Percentiles rank a stretch among this genome's conserved stretches.
These are phyloP conservation scores for Dioctria linearis DNA, from an alignment of 2,888 invertebrate species.

Conservation along the genomic window DNA sequence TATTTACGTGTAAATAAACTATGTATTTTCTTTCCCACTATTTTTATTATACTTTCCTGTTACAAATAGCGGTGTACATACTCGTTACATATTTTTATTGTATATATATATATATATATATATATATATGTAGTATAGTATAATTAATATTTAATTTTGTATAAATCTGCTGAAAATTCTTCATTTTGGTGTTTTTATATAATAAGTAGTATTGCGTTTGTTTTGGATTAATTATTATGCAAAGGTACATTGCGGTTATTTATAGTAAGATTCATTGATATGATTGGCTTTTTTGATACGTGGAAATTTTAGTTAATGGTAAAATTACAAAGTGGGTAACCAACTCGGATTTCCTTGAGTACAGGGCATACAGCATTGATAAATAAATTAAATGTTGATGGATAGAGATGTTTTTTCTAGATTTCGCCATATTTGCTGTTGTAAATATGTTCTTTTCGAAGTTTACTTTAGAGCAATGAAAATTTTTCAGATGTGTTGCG, in stretches of 20 bases:
- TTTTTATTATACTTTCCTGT: constrained; percentile 26
- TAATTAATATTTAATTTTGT: constrained; percentile 10
- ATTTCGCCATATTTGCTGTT: no score
- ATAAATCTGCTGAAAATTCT: constrained; percentile 16
- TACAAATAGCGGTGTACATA: constrained; percentile 27
- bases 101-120: constrained; percentile 22
- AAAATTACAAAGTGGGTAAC: neutral
- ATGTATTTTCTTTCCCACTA: constrained; percentile 11
- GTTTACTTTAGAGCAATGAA: no score
- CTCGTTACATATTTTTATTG: neutral
- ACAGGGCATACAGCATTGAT: no score
- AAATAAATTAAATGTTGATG: no score
- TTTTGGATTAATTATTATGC: neutral
- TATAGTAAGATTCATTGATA: constrained; percentile 39
- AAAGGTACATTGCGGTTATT: constrained; percentile 8
- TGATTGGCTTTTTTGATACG: constrained; percentile 7
- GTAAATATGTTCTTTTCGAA: no score
- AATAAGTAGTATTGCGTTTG: neutral
- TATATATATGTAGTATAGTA: neutral
- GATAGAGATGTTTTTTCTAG: no score
- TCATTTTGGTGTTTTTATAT: constrained; percentile 28
- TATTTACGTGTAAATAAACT: constrained; percentile 29
- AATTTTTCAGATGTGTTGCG: no score
- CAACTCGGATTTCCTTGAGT: no score
- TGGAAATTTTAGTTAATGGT: neutral